A percentile compares a stretch with the other conserved stretches of the same genome.
These are phyloP conservation scores for Halocynthia roretzi DNA, from an alignment of 23 tunicate genomes.

Conservation along the genomic window DNA sequence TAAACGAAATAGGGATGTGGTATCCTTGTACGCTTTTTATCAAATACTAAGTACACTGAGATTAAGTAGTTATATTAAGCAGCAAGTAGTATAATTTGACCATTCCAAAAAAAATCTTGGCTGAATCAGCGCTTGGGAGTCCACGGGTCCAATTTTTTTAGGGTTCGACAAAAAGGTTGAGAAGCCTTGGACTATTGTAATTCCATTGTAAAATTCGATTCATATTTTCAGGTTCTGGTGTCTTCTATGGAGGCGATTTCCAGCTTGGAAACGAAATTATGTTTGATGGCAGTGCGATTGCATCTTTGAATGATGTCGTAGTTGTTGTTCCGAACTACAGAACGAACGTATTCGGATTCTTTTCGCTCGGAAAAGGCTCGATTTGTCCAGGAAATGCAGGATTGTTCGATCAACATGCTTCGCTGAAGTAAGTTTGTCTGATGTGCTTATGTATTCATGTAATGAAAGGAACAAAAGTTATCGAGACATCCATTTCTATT, in stretches of 20 bases:
- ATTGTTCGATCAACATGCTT: slow-evolving; percentile 52
- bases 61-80: too few species aligned
- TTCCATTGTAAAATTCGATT: neutral
- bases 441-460: neutral
- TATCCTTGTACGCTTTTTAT: too few species aligned
- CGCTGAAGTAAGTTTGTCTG: slow-evolving; percentile 50
- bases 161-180: too few species aligned
- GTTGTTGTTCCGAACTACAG: slow-evolving; percentile 69
- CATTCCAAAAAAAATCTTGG: too few species aligned
- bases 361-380: slow-evolving; percentile 41
- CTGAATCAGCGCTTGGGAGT: too few species aligned
- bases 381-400: slow-evolving; percentile 71
- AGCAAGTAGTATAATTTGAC: too few species aligned
- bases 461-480: neutral
- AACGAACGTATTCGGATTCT: slow-evolving; percentile 58
- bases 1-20: too few species aligned
- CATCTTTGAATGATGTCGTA: slow-evolving; percentile 52
- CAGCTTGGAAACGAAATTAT: slow-evolving; percentile 21
- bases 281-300: slow-evolving; percentile 41
- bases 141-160: too few species aligned
- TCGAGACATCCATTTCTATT: neutral
- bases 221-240: slow-evolving; percentile 36
- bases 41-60: too few species aligned
- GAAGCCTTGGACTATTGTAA: too few species aligned
- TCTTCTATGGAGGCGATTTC: slow-evolving; percentile 71